A percentile compares a stretch with the other conserved stretches of the same genome.
Evolutionary conservation across 2,797 vertebrate genomes (phyloP).

Genomic region (Ctenosaura bakeri): DNA sequence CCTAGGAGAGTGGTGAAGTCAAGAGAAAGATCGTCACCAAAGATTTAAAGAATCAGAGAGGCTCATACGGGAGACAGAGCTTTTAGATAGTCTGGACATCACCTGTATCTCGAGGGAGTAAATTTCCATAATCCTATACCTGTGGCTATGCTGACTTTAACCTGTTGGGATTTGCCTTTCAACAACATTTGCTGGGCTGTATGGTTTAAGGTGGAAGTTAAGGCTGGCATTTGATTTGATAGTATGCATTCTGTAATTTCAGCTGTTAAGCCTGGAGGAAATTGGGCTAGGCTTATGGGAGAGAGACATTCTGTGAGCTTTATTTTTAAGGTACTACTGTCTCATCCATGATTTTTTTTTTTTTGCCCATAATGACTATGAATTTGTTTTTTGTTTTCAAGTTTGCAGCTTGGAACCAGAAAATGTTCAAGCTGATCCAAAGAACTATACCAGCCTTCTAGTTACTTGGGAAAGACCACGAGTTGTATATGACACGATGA

Average conservation of each 20-base stretch:
- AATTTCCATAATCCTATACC: neutral
- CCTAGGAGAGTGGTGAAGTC: too few species aligned
- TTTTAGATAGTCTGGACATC: too few species aligned
- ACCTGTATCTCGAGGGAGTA: neutral
- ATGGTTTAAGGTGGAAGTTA: too few species aligned
- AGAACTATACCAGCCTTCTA: conserved; percentile 94
- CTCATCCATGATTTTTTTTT: neutral
- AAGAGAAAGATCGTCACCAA: too few species aligned
- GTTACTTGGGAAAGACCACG: conserved; percentile 96
- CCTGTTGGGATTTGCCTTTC: neutral
- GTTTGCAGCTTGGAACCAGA: conserved; percentile 98
- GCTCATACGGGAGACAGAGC: too few species aligned
- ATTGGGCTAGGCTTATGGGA: neutral
- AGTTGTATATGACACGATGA: conserved; percentile 91
- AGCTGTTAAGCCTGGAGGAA: neutral
- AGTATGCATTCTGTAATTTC: neutral
- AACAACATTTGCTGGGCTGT: neutral
- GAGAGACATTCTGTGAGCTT: neutral
- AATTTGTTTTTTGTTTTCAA: conserved; percentile 66
- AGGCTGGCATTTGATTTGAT: neutral
- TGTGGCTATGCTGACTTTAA: neutral
- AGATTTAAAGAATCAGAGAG: too few species aligned
- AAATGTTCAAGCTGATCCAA: conserved; percentile 87
- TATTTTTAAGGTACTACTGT: neutral
- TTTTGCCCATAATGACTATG: neutral